These are phyloP conservation scores for Ovibos moschatus DNA, from an alignment of 2,113 vertebrate genomes.

Conservation along the genomic window DNA sequence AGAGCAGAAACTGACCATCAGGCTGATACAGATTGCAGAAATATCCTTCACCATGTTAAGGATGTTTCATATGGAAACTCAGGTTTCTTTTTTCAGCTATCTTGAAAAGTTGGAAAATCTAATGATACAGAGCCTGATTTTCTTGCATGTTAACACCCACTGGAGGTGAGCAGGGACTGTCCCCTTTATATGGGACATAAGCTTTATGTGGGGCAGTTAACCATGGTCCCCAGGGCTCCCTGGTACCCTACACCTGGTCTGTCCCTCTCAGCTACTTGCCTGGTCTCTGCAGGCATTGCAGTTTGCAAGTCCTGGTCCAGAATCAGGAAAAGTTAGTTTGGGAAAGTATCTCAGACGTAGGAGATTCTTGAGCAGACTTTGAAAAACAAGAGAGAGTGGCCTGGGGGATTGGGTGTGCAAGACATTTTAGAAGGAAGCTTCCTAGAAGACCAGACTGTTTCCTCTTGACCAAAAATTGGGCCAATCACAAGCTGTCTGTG, in stretches of 20 bases:
- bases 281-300: neutral
- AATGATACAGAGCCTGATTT: neutral
- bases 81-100: neutral
- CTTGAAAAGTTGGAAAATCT: neutral
- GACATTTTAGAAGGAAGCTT: neutral
- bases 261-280: neutral
- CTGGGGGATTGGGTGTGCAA: neutral
- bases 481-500: neutral
- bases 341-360: neutral
- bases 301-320: neutral
- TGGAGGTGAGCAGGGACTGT: neutral
- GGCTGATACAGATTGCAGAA: neutral
- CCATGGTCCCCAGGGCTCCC: neutral
- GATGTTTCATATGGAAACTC: neutral
- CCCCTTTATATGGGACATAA: neutral
- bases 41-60: neutral
- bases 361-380: neutral
- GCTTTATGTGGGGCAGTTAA: neutral
- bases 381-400: neutral
- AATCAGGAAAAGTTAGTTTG: neutral
- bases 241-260: too few relatives aligned
- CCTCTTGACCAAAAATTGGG: neutral
- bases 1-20: neutral
- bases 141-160: neutral
- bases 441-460: neutral